These are phyloP conservation scores for Anarrhichthys ocellatus DNA, from an alignment of 2,113 vertebrate genomes.

Conservation along the genomic window DNA sequence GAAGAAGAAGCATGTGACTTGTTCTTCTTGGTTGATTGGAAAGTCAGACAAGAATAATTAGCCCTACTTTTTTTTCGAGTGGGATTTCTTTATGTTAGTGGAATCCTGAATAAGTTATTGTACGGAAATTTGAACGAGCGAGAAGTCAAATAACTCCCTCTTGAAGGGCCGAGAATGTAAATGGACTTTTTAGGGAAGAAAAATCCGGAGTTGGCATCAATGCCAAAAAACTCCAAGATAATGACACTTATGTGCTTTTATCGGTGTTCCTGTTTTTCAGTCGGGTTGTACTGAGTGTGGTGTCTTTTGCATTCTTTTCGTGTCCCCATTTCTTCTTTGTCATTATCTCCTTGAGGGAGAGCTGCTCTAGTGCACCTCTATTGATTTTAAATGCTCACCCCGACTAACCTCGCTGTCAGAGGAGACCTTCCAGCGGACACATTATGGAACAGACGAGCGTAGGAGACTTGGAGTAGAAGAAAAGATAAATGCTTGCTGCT, in stretches of 20 bases:
- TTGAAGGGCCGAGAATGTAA: background rate
- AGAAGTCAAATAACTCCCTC: background rate
- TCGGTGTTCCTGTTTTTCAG: background rate
- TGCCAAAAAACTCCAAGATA: background rate
- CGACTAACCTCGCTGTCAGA: background rate
- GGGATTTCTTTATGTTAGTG: background rate
- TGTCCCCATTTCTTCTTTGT: background rate
- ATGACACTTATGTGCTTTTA: background rate
- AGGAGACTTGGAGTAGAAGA: background rate
- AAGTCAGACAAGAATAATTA: background rate
- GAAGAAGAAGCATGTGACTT: background rate
- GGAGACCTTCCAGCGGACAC: background rate
- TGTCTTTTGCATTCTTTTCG: slow-evolving; percentile 9
- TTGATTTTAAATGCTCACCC: slow-evolving; percentile 34
- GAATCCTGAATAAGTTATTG: background rate
- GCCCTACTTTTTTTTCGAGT: background rate
- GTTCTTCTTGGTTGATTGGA: background rate
- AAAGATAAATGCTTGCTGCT: background rate
- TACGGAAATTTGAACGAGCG: background rate
- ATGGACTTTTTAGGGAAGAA: background rate
- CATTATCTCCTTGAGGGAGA: background rate
- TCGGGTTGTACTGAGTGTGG: background rate
- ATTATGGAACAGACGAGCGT: background rate
- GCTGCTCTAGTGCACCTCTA: slow-evolving; percentile 5
- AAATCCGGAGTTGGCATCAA: background rate